Evolutionary conservation across 2,888 invertebrate species (phyloP).

Genomic region (Sialis lutaria): DNA sequence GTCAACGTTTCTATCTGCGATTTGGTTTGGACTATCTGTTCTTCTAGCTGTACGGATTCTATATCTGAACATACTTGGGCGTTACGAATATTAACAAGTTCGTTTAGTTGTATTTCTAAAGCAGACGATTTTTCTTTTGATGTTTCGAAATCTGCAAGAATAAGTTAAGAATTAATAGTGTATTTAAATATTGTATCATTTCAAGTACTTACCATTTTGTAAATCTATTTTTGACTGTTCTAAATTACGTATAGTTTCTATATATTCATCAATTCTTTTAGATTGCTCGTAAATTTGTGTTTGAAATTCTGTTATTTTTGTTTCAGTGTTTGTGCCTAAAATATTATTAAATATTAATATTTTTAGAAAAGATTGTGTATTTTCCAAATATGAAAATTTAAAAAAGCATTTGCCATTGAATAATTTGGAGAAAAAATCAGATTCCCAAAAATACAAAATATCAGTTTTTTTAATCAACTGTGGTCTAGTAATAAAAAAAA

Average conservation of each 20-base stretch:
- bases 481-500: no score
- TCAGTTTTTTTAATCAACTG: no score
- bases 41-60: slow-evolving; percentile 60
- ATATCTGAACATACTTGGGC: slow-evolving; percentile 62
- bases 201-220: not conserved
- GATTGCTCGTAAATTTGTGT: not conserved
- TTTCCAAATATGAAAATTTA: no score
- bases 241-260: not conserved
- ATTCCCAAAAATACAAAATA: no score
- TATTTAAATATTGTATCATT: no score
- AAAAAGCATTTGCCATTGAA: no score
- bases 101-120: slow-evolving; percentile 40
- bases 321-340: not conserved
- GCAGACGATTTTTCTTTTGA: slow-evolving; percentile 42
- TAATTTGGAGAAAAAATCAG: no score
- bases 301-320: not conserved
- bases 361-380: no score
- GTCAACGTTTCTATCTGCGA: slow-evolving; percentile 30
- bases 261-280: not conserved
- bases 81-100: slow-evolving; percentile 42
- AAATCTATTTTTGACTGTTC: not conserved
- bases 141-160: slow-evolving; percentile 31
- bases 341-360: not conserved
- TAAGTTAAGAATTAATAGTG: not conserved
- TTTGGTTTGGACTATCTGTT: slow-evolving; percentile 42